Conservation (phyloP, 2,888 invertebrate species). For the Mesorhabditis belari region DNA sequence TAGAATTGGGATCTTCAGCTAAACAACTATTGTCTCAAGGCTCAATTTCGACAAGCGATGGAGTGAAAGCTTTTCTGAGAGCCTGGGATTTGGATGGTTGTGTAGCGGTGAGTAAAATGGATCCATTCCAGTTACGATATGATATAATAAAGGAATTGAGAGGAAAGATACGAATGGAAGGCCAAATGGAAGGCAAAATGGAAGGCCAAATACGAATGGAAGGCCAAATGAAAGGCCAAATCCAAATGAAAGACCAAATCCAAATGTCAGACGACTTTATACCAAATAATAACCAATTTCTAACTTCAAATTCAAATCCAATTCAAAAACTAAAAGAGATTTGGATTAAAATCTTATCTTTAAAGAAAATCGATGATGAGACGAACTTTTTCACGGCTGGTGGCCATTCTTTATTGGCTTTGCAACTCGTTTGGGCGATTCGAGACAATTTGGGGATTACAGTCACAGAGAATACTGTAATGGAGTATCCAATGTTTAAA, state of each 20-base stretch:
- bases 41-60: conserved; percentile 4
- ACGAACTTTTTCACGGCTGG: conserved; percentile 41
- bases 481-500: conserved; percentile 27
- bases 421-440: conserved; percentile 43
- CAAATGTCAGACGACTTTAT: too few species aligned
- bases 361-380: conserved; percentile 5
- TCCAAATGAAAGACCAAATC: too few species aligned
- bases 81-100: conserved; percentile 4
- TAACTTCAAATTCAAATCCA: too few species aligned
- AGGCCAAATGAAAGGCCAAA: too few species aligned
- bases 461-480: conserved; percentile 23
- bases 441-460: conserved; percentile 13
- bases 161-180: too few species aligned
- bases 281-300: too few species aligned
- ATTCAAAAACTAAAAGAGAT: background rate
- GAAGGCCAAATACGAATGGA: too few species aligned
- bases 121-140: background rate
- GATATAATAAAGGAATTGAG: too few species aligned
- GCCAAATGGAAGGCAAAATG: too few species aligned
- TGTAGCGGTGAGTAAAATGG: background rate
- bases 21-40: conserved; percentile 6
- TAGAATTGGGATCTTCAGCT: background rate
- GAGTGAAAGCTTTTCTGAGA: conserved; percentile 5
- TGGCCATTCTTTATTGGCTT: conserved; percentile 44
- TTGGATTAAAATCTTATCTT: conserved; percentile 5